A percentile compares a stretch with the other conserved stretches of the same genome.
phyloP scores from a whole-genome alignment of 2,113 vertebrate genomes.

The Crotalus horridus region DNA sequence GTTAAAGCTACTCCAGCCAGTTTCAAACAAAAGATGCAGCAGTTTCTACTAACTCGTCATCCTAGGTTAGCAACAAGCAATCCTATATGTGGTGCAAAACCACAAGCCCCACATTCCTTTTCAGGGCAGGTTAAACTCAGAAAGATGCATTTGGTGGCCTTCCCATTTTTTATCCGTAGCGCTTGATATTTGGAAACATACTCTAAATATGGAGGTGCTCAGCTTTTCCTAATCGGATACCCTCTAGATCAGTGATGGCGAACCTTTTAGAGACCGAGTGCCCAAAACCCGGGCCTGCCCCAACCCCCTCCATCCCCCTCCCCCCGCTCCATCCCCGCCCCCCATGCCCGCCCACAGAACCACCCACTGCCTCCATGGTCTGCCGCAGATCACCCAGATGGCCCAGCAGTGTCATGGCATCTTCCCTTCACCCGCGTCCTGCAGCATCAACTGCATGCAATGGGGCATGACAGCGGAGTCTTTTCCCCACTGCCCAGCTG shows the following conservation, averaged over 20 bases:
- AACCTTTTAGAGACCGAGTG: too few relatives aligned
- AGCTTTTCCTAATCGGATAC: neutral
- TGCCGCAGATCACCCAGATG: too few relatives aligned
- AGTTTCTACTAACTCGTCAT: neutral
- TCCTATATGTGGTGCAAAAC: neutral
- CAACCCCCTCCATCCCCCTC: too few relatives aligned
- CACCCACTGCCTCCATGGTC: too few relatives aligned
- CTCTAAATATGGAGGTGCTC: neutral
- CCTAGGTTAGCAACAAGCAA: neutral
- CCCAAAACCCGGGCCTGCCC: too few relatives aligned
- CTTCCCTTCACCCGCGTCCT: too few relatives aligned
- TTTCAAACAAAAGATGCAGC: neutral
- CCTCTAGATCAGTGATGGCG: neutral
- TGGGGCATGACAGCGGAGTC: too few relatives aligned
- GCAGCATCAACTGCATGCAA: too few relatives aligned
- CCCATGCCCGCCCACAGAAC: too few relatives aligned
- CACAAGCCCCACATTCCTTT: neutral
- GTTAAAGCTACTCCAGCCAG: neutral
- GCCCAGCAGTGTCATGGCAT: too few relatives aligned
- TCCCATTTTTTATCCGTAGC: neutral
- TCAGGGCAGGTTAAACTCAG: neutral
- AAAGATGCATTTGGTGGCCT: neutral
- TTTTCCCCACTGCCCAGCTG: too few relatives aligned
- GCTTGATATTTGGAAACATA: neutral
- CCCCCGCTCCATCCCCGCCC: too few relatives aligned